A percentile compares a stretch with the other conserved stretches of the same genome.
phyloP scores from a whole-genome alignment of 2,113 vertebrate species.

The Marmota monax region DNA sequence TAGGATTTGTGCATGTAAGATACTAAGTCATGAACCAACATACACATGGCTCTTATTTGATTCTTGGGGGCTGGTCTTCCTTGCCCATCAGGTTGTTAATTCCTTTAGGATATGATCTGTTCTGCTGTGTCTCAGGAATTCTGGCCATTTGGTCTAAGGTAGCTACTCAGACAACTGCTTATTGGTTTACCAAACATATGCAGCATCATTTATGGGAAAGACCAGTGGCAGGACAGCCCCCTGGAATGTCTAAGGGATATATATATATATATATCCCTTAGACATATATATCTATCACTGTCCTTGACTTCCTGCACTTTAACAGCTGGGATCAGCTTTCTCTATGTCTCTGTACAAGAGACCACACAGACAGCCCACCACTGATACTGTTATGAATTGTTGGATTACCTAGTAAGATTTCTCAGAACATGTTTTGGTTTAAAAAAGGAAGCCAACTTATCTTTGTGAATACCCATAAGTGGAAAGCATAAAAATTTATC shows the following conservation, averaged over 20 bases:
- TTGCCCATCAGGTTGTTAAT: no score
- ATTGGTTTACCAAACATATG: rapidly evolving
- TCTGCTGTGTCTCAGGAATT: background rate
- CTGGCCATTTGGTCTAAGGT: background rate
- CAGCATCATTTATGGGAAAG: rapidly evolving
- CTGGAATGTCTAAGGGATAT: no score
- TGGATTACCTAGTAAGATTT: background rate
- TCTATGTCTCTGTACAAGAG: background rate
- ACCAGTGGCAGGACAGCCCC: rapidly evolving
- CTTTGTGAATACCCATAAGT: background rate
- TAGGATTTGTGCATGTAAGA: rapidly evolving
- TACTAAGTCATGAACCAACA: no score
- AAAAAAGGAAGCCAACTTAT: background rate
- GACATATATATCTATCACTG: no score
- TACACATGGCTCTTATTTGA: rapidly evolving
- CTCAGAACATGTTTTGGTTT: background rate
- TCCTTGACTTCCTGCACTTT: no score
- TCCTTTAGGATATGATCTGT: background rate
- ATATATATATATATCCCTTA: no score
- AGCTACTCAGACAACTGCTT: background rate
- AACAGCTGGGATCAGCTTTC: no score
- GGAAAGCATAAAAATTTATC: background rate
- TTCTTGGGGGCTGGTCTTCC: rapidly evolving
- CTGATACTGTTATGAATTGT: rapidly evolving
- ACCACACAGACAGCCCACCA: rapidly evolving